Conservation (phyloP, 2,113 vertebrate species). For the Aix galericulata region DNA sequence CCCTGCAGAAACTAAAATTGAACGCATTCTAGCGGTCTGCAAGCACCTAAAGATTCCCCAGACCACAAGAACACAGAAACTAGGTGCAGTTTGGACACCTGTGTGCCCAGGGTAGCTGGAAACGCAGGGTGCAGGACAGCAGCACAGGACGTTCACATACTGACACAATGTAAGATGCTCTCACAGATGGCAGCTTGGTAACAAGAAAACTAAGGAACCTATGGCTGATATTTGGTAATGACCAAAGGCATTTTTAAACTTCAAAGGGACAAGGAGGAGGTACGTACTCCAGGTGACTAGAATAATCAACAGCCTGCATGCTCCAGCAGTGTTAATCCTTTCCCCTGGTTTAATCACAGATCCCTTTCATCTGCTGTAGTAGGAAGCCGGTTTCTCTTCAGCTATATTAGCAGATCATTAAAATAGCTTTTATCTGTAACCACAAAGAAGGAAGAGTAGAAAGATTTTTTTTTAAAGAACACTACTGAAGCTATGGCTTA, state of each 20-base stretch:
- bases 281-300: not conserved
- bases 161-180: rapidly evolving
- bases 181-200: not conserved
- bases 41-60: not conserved
- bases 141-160: rapidly evolving
- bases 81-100: rapidly evolving
- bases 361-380: not conserved
- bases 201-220: not conserved
- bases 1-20: no score
- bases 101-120: rapidly evolving
- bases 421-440: not conserved
- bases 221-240: rapidly evolving
- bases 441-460: not conserved
- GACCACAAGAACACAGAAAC: not conserved
- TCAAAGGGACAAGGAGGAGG: not conserved
- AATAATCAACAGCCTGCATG: not conserved
- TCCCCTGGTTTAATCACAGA: not conserved
- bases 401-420: not conserved
- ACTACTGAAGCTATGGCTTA: not conserved
- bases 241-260: not conserved
- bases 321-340: not conserved
- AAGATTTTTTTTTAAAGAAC: not conserved
- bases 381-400: not conserved
- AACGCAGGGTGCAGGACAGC: rapidly evolving
- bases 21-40: not conserved